These are phyloP conservation scores for Scaptodrosophila latifasciaeformis DNA, from an alignment of 2,888 invertebrate species.

Conservation along the genomic window DNA sequence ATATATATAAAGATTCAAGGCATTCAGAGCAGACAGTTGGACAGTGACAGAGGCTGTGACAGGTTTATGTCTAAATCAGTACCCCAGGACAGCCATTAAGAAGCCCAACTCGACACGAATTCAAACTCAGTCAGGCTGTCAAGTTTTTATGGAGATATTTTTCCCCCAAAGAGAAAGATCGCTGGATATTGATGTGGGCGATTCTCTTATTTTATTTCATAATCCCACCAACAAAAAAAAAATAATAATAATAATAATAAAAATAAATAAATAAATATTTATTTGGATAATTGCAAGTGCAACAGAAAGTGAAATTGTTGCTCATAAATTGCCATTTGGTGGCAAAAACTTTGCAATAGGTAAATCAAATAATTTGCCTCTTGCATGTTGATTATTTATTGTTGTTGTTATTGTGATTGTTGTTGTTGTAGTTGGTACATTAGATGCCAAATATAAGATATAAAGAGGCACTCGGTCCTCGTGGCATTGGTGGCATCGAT, in stretches of 20 bases:
- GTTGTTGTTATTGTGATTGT: conserved; percentile 24
- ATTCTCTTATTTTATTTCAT: neutral
- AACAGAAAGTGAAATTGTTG: conserved; percentile 56
- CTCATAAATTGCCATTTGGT: conserved; percentile 34
- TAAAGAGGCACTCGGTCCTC: no score
- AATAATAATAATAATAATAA: conserved; percentile 6
- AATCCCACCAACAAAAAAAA: neutral
- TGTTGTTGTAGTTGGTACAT: neutral
- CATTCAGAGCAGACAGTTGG: conserved; percentile 5
- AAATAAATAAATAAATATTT: conserved; percentile 6
- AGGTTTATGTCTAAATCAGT: conserved; percentile 42
- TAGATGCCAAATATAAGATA: no score
- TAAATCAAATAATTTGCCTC: conserved; percentile 46
- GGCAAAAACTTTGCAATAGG: no score
- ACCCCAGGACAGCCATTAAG: conserved; percentile 34
- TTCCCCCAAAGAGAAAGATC: neutral
- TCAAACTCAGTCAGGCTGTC: no score
- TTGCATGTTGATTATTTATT: no score
- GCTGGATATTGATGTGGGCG: conserved; percentile 25
- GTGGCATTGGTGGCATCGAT: no score
- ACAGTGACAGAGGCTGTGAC: conserved; percentile 26
- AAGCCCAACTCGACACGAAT: neutral
- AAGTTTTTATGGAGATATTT: no score
- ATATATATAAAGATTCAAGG: conserved; percentile 14
- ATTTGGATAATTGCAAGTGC: conserved; percentile 32